Evolutionary conservation across 2,113 vertebrate species (phyloP).

Genomic region (Bujurquina vittata): DNA sequence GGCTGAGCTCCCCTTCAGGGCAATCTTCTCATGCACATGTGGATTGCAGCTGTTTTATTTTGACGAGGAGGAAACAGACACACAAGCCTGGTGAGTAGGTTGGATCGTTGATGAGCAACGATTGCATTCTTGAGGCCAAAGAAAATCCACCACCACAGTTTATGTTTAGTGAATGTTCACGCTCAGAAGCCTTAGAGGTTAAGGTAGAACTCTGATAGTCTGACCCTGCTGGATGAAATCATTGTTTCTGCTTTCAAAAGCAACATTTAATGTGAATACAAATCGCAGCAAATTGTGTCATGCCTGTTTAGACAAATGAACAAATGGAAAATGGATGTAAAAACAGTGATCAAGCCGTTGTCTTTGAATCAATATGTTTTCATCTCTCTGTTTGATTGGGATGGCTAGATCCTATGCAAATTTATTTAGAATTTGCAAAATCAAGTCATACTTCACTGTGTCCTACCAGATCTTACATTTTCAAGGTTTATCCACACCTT

Average conservation of each 20-base stretch:
- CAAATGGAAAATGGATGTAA: not conserved
- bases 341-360: not conserved
- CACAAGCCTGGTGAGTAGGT: no score
- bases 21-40: no score
- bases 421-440: not conserved
- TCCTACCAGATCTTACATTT: not conserved
- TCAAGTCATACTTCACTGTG: not conserved
- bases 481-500: not conserved
- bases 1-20: no score
- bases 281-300: not conserved
- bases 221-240: not conserved
- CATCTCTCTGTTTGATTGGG: not conserved
- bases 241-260: not conserved
- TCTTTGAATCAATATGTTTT: not conserved
- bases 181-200: not conserved
- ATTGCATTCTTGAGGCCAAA: no score
- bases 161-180: no score
- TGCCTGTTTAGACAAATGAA: not conserved
- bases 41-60: no score
- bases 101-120: no score
- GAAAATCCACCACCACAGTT: no score
- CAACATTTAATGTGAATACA: not conserved
- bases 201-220: not conserved
- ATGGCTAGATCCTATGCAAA: no score
- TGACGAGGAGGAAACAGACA: no score